Evolutionary conservation across 2,113 vertebrate genomes (phyloP).

Genomic region (Gallinago undulata): DNA sequence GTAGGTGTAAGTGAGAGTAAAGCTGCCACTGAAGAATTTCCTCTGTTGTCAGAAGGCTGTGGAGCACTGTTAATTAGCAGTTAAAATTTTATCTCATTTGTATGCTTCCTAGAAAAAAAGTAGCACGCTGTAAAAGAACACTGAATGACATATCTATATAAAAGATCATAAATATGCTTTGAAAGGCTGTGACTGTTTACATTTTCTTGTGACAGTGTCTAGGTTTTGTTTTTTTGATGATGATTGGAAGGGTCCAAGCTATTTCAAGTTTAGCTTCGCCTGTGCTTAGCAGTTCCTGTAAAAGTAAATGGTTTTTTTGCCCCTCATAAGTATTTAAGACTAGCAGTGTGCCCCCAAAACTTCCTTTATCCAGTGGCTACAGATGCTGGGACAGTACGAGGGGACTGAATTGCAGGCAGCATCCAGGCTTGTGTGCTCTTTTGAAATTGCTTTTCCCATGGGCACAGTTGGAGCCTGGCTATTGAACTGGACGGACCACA

Average conservation of each 20-base stretch:
- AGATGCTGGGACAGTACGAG: neutral
- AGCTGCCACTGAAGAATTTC: neutral
- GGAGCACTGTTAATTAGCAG: conserved; percentile 25
- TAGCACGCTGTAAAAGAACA: neutral
- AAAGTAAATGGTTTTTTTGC: neutral
- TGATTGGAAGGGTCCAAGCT: neutral
- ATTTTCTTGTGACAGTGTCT: neutral
- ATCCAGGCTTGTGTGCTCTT: neutral
- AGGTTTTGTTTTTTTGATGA: neutral
- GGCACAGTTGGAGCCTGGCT: neutral
- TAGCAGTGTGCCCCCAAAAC: neutral
- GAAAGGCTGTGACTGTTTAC: neutral
- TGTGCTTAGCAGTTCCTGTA: neutral
- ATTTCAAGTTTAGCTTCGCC: neutral
- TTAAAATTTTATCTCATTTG: conserved; percentile 31
- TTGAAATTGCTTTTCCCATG: neutral
- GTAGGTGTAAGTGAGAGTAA: neutral
- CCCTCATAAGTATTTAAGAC: neutral
- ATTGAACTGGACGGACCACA: neutral
- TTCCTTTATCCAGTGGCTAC: neutral
- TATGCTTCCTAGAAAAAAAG: neutral
- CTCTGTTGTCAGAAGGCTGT: conserved; percentile 14
- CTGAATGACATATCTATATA: neutral
- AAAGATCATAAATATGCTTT: neutral
- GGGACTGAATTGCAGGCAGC: neutral